Base-by-base conservation (phyloP, 2,888 invertebrate genomes). In the Craniophora ligustri region DNA sequence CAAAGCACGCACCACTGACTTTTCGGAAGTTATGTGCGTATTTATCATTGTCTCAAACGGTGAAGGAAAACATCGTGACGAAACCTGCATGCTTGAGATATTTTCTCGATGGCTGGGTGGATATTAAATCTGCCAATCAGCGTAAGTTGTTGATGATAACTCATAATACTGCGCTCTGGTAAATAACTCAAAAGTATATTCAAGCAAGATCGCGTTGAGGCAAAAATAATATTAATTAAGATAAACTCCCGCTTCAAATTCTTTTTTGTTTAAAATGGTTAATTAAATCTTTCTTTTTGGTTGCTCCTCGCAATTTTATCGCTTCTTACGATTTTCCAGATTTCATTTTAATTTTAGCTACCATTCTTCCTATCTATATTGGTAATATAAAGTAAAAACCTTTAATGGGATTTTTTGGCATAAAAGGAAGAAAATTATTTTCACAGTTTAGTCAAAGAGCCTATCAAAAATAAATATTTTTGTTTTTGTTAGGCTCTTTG, bases 211-310 rank as follows among this genome's bases (percentile, higher is more conserved):
- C 26, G 15, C 6, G 26, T 26, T 16, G 5, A 16, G 40, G 23
- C 50, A 45, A 45, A 30, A 11, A 32, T 21, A 34, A 23, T 30
- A 44, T 61, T 48, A 58, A 40, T 16, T 58, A 34, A 66, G 40
- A 58, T 66, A 44, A 49, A 44, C 39, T 38, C 44, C 32, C 31
- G 49, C 28, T 41, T 45, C 11, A 50, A 50, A 62, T 66, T 59
- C 67, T 66, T 62, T 66, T 28, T 15, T 38, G 40, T 59, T 41
- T 5, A 50, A 45, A n/a, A 45, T 50, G 59, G 28, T 57, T 62
- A 51, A 62, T 62, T 66, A 66, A 51, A 66, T 45, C 44, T 35
- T 40, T 45, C 40, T 28, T 44, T 36, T 5, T 13, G 42, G 35
- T 57, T 28, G 15, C 32, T 1, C 14, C 11, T 59, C 10, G 13